Conservation (phyloP, 2,888 invertebrate species). For the Clostera curtula region DNA sequence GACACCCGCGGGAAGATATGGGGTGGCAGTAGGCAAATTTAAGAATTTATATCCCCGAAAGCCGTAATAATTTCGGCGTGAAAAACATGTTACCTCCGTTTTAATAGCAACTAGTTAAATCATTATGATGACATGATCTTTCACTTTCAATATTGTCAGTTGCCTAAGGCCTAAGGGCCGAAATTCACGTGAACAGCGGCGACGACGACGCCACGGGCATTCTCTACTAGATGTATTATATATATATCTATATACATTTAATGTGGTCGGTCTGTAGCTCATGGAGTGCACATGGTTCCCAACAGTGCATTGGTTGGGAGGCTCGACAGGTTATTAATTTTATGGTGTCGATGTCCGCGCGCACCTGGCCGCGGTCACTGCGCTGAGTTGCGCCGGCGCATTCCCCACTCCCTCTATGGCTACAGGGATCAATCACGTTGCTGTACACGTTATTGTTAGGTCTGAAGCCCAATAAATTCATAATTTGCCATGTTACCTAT, state of each 20-base stretch:
- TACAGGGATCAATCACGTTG: slow-evolving; percentile 59
- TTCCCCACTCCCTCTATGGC: slow-evolving; percentile 23
- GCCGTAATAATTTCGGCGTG: too few species aligned
- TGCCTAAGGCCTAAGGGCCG: too few species aligned
- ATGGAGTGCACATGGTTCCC: slow-evolving; percentile 49
- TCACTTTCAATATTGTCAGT: too few species aligned
- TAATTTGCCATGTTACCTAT: too few species aligned
- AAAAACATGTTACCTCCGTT: too few species aligned
- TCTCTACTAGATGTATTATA: neutral
- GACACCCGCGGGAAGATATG: too few species aligned
- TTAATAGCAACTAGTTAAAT: too few species aligned
- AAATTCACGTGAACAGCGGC: too few species aligned
- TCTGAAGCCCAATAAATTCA: too few species aligned
- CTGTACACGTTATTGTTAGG: slow-evolving; percentile 17
- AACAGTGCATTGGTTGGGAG: slow-evolving; percentile 64
- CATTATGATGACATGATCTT: too few species aligned
- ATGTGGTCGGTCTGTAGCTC: slow-evolving; percentile 17
- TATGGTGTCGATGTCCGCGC: slow-evolving; percentile 74
- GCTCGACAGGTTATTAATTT: slow-evolving; percentile 73
- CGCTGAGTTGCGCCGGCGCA: slow-evolving; percentile 41
- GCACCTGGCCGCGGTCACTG: slow-evolving; percentile 71
- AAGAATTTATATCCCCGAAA: too few species aligned
- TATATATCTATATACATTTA: neutral
- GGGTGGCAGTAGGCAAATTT: too few species aligned
- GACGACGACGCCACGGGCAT: neutral